Base-by-base conservation (phyloP, 1,140 invertebrate species). In the Eciton burchellii region DNA sequence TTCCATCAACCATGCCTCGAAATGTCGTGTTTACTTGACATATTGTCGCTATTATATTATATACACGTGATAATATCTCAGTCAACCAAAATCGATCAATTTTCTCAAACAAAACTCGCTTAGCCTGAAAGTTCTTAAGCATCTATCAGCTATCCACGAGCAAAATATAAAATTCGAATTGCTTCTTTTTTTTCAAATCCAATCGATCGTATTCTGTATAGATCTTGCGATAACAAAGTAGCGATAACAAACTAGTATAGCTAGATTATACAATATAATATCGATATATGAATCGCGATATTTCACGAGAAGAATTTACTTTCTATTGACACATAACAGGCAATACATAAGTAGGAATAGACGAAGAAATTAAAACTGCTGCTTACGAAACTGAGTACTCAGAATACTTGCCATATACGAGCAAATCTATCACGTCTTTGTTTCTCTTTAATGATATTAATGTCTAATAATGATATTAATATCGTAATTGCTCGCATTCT, bases 261-360 rank as follows among this genome's bases (percentile, higher is more conserved):
- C 26, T 26, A 29, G 47, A 74, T 16, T 77, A 77, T 26, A 16
- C 52, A 63, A 70, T 81, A 74, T 54, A 29, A 6, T 56, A 43
- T 56, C 63, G 49, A 66, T 19, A 60, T 85, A n/a, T n/a, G n/a
- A n/a, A n/a, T n/a, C n/a, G n/a, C n/a, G n/a, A n/a, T n/a, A 57
- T 16, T 45, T 16, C 63, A 14, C n/a, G 56, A 52, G 49, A 74
- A 85, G 66, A 84, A 85, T 88, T 88, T 88, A 88, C 86, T 87
- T 88, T 88, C 86, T 81, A 88, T 87, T 57, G 70, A 16, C 70
- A 49, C 81, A 65, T 79, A 85, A 82, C 76, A n/a, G n/a, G n/a
- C n/a, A n/a, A n/a, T n/a, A n/a, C 26, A n/a, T 63, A 54, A 26
- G 57, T 81, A 77, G 56, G 54, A 77, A 57, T 56, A 65, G 63